Conservation (phyloP, 2,113 vertebrate genomes). For the Phrynosoma blainvillii region DNA sequence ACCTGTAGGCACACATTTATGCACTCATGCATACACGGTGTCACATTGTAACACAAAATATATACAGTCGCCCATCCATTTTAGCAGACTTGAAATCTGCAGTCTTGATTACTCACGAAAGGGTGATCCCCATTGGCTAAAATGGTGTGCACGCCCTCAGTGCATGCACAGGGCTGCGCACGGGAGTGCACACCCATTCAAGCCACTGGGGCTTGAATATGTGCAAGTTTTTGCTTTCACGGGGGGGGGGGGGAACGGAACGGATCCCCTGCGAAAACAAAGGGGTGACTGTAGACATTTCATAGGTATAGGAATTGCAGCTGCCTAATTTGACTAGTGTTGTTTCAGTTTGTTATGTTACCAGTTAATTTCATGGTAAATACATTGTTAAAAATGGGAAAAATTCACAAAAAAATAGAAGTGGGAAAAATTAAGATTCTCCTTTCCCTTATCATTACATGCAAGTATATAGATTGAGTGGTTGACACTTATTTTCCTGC, state of each 20-base stretch:
- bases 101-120: too few species aligned
- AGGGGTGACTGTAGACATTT: background rate
- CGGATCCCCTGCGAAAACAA: too few species aligned
- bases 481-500: too few species aligned
- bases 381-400: background rate
- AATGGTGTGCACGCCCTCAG: too few species aligned
- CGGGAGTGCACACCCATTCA: too few species aligned
- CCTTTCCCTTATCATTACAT: background rate
- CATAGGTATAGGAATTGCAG: background rate
- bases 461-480: background rate
- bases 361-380: background rate
- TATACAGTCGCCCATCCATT: background rate
- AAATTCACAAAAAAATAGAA: background rate
- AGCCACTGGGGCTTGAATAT: too few species aligned
- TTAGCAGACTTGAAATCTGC: too few species aligned
- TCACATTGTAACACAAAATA: background rate
- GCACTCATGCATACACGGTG: too few species aligned
- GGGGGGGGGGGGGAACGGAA: too few species aligned
- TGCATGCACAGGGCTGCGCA: too few species aligned
- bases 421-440: background rate
- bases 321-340: background rate
- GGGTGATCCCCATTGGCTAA: too few species aligned
- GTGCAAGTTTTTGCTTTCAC: too few species aligned
- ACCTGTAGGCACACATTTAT: background rate
- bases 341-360: background rate